phyloP scores from a whole-genome alignment of 2,797 vertebrate genomes.

The Tachyglossus aculeatus region DNA sequence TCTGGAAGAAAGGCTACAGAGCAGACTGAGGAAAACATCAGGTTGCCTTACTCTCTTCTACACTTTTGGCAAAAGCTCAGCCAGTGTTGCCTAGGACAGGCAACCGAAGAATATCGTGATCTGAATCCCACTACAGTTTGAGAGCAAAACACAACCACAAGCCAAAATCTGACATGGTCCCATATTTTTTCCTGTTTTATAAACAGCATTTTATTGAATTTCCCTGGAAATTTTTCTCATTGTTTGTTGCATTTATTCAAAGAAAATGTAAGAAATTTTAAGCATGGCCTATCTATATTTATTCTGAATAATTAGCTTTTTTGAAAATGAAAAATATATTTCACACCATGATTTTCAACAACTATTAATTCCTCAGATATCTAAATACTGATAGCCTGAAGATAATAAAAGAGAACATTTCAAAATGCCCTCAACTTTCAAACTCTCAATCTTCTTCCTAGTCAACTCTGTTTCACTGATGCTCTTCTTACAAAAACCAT shows the following conservation, averaged over 20 bases:
- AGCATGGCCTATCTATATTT: neutral
- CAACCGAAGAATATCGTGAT: too few species aligned
- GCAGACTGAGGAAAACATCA: too few species aligned
- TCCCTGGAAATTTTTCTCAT: constrained; percentile 20
- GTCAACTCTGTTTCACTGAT: too few species aligned
- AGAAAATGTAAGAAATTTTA: constrained; percentile 11
- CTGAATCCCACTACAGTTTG: too few species aligned
- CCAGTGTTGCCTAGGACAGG: too few species aligned
- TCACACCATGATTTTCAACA: neutral
- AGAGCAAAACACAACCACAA: too few species aligned
- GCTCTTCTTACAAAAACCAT: too few species aligned
- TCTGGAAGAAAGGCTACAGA: too few species aligned
- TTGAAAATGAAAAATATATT: constrained; percentile 1
- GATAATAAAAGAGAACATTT: neutral
- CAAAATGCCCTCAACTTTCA: neutral
- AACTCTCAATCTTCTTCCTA: too few species aligned
- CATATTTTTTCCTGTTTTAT: constrained; percentile 8
- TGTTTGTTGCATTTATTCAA: constrained; percentile 7
- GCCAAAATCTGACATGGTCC: constrained; percentile 4
- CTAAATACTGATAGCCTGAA: neutral
- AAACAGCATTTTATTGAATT: constrained; percentile 39
- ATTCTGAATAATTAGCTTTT: constrained; percentile 6
- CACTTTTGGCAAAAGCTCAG: too few species aligned
- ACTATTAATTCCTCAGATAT: neutral
- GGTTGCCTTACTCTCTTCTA: too few species aligned